These are phyloP conservation scores for Taurulus bubalis DNA, from an alignment of 2,113 vertebrate genomes.

Conservation along the genomic window DNA sequence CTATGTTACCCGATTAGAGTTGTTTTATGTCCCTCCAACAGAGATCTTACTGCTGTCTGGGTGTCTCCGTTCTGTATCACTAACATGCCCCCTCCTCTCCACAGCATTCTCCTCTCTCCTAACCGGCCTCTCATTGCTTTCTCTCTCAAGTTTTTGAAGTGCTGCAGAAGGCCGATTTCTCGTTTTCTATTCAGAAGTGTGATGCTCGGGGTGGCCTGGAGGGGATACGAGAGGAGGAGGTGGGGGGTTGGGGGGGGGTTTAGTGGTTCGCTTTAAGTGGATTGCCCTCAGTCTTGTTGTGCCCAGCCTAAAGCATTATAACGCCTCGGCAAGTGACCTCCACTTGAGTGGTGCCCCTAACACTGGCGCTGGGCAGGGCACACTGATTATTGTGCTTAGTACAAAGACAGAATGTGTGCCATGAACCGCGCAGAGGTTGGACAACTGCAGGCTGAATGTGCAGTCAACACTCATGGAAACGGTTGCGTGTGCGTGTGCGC, in stretches of 20 bases:
- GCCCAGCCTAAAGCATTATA: constrained; percentile 77
- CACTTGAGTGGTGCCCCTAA: constrained; percentile 69
- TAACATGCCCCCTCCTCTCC: not conserved
- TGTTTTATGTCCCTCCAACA: constrained; percentile 34
- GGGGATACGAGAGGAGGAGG: constrained; percentile 42
- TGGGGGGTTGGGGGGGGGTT: constrained; percentile 4
- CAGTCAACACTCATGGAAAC: constrained; percentile 31
- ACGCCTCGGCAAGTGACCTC: constrained; percentile 75
- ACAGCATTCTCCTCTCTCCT: constrained; percentile 18
- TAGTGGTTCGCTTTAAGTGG: constrained; percentile 78
- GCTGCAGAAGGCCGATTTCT: constrained; percentile 57
- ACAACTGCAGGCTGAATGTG: constrained; percentile 59
- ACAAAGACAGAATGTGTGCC: constrained; percentile 64
- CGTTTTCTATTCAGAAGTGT: constrained; percentile 75
- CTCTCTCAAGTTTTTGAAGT: constrained; percentile 53
- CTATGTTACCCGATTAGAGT: not conserved
- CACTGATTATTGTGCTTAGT: constrained; percentile 44
- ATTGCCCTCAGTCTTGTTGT: constrained; percentile 75
- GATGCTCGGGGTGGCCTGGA: constrained; percentile 57
- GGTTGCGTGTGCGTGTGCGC: not conserved
- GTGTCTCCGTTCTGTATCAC: constrained; percentile 3
- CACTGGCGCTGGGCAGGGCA: constrained; percentile 54
- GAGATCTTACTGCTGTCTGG: constrained; percentile 30
- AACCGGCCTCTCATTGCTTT: constrained; percentile 1
- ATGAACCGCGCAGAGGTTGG: constrained; percentile 39